Base-by-base conservation (phyloP, 1,140 invertebrate species). In the Brachionus plicatilis region DNA sequence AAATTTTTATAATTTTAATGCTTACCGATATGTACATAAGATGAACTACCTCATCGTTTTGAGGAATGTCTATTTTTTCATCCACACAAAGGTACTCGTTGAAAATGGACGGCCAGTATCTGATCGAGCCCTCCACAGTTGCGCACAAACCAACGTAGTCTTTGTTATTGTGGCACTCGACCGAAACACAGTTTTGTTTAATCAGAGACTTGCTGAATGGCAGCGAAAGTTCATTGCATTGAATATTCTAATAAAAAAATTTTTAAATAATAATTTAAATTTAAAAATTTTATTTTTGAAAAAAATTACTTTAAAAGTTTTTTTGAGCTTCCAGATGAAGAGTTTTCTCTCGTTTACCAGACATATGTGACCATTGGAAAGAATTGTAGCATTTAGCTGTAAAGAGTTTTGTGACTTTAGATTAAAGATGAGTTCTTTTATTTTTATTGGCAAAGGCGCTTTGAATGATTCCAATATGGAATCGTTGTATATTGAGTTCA, bases 21-120 rank as follows among this genome's bases (percentile, higher is more conserved):
- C 20, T 29, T 66, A 82, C 79, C 24, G 14, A 68, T 37, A 82
- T 60, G 37, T 60, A 60, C n/a, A 82, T 47, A 6, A 82, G 33
- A 11, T 82, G 50, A 12, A 29, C 53, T 1, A 65, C 79, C 33
- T 82, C 79, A 47, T 82, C 79, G 12, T 43, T 68, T 65, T 60
- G 79, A 12, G 11, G 9, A 14, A 82, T 14, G 33, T 82, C 79
- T 27, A 82, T 29, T 45, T 82, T 82, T 41, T 60, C 65, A 82
- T 82, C 79, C 6, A 82, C 79, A 82, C 79, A 82, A 17, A 82
- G 43, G 17, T 82, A 82, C 29, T 82, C 53, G 43, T 82, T 82
- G 12, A 65, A 82, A 43, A 82, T 82, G 56, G 79, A 82, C 14
- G 79, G 79, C 79, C 79, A 82, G 33, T 82, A 82, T 60, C 79